Base-by-base conservation (phyloP, 2,113 vertebrate species). In the Oxyruncus cristatus region DNA sequence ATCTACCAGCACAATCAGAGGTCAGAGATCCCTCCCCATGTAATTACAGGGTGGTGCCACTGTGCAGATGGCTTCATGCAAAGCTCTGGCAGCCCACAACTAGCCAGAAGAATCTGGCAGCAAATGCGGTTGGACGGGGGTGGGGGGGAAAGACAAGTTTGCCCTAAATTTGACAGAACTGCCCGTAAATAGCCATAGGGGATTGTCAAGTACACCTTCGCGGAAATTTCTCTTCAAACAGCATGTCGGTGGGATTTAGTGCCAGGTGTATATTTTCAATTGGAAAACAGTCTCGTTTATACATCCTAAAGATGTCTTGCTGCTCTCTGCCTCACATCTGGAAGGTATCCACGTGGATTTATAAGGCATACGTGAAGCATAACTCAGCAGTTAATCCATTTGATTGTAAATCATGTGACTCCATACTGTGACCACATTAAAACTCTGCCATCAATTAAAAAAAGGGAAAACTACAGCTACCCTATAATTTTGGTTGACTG, bases 31-130 rank as follows among this genome's bases (percentile, higher is more conserved):
- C 96, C 96, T 97, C 97, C 89, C 97, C 68, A 62, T 91, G 94
- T 98, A 99, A 99, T 99, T 98, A 98, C 83, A 99, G 98, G 98
- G 98, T 97, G 98, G 77, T 98, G 98, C 97, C 98, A 41, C 94
- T 14, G 79, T 72, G 94, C 98, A 98, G 98, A 99, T 98, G 98
- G 98, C 97, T 98, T 97, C 50, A 59, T 39, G 81, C 24, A 87
- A 75, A 77, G 92, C 68, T 87, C 65, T 19, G 49, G 85, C 75
- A 96, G 90, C 83, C 97, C 93, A 55, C 97, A 97, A 44, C 91
- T 92, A 97, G 82, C 66, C 79, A 86, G 93, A 97, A 96, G n/a
- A 97, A 94, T 96, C 82, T 58, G 73, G 89, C 50, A 95, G 91
- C 80, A 95, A 96, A 96, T 83, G 91, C 8, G 93, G 93, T 91